Percentiles rank a stretch among this genome's conserved stretches.
phyloP scores from a whole-genome alignment of 2,888 invertebrate genomes.

The Cyclophora albipunctata region DNA sequence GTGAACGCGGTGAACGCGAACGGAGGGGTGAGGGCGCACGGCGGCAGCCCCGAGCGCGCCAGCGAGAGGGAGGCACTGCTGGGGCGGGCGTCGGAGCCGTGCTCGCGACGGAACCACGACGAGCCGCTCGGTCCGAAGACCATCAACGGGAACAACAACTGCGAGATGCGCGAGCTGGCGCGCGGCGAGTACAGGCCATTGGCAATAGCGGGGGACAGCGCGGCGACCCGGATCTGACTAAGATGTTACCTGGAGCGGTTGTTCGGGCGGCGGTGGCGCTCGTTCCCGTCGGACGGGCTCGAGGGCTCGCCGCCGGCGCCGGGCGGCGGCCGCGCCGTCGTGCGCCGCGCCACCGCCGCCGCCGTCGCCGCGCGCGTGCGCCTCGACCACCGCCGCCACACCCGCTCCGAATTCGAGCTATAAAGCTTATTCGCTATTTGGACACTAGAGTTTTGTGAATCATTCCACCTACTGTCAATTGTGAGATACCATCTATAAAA shows the following conservation, averaged over 20 bases:
- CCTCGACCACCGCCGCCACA: slow-evolving; percentile 65
- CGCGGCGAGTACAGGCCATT: slow-evolving; percentile 69
- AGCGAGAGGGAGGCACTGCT: slow-evolving; percentile 77
- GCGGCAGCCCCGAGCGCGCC: slow-evolving; percentile 70
- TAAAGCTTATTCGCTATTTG: slow-evolving; percentile 30
- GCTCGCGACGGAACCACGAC: slow-evolving; percentile 59
- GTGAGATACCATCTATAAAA: slow-evolving; percentile 32
- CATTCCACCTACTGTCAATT: slow-evolving; percentile 39
- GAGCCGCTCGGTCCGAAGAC: slow-evolving; percentile 76
- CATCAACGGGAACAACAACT: slow-evolving; percentile 84
- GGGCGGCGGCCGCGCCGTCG: slow-evolving; percentile 33
- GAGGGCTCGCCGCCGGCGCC: slow-evolving; percentile 45
- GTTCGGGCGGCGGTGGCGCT: slow-evolving; percentile 77
- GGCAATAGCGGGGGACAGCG: slow-evolving; percentile 70
- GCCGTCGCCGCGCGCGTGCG: slow-evolving; percentile 54
- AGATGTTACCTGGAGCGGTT: slow-evolving; percentile 84
- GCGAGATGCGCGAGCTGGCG: slow-evolving; percentile 84
- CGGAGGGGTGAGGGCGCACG: slow-evolving; percentile 75
- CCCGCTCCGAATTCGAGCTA: slow-evolving; percentile 71
- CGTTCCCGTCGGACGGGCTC: slow-evolving; percentile 61
- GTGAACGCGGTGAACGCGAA: slow-evolving; percentile 74
- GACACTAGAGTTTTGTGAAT: slow-evolving; percentile 5
- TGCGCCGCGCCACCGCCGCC: slow-evolving; percentile 31
- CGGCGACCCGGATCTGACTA: slow-evolving; percentile 81
- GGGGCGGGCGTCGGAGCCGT: slow-evolving; percentile 65